phyloP scores from a whole-genome alignment of 2,888 invertebrate species.

The Latheticus oryzae region DNA sequence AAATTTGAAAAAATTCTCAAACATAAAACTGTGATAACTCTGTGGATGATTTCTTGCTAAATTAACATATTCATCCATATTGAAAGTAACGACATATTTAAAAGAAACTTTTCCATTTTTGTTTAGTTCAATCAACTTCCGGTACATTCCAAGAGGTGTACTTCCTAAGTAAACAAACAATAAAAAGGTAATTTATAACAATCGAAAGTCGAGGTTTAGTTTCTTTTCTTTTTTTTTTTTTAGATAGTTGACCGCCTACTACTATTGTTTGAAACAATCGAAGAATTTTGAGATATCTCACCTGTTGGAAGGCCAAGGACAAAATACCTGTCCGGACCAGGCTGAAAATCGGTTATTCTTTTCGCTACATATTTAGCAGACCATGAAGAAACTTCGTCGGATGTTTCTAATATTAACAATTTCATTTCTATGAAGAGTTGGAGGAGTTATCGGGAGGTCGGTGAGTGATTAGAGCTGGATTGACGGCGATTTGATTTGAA shows the following conservation, averaged over 20 bases:
- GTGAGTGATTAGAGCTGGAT: not conserved
- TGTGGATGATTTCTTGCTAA: conserved; percentile 90
- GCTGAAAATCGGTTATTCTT: conserved; percentile 86
- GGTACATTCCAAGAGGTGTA: conserved; percentile 93
- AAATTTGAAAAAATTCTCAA: conserved; percentile 94
- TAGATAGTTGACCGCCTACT: too few relatives aligned
- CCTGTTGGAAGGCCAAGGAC: conserved; percentile 94
- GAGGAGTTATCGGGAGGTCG: not conserved
- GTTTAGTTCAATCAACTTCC: conserved; percentile 85
- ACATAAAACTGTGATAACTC: conserved; percentile 97
- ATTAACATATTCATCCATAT: conserved; percentile 98
- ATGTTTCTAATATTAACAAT: conserved; percentile 85
- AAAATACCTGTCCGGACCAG: conserved; percentile 83
- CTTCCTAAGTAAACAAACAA: conserved; percentile 64
- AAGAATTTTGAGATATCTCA: conserved; percentile 34
- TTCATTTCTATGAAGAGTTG: conserved; percentile 79
- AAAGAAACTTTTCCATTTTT: conserved; percentile 88
- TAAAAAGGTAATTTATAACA: conserved; percentile 15
- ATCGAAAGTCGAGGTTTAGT: conserved; percentile 14
- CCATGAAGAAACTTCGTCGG: conserved; percentile 86
- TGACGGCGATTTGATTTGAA: too few relatives aligned
- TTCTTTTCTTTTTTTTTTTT: too few relatives aligned
- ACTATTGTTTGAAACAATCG: too few relatives aligned
- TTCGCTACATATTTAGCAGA: conserved; percentile 91
- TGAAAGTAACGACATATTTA: conserved; percentile 94